Evolutionary conservation across 2,113 vertebrate genomes (phyloP), one percentile per base, ranked within the genome.

Genomic region (Psephotus haematonotus): DNA sequence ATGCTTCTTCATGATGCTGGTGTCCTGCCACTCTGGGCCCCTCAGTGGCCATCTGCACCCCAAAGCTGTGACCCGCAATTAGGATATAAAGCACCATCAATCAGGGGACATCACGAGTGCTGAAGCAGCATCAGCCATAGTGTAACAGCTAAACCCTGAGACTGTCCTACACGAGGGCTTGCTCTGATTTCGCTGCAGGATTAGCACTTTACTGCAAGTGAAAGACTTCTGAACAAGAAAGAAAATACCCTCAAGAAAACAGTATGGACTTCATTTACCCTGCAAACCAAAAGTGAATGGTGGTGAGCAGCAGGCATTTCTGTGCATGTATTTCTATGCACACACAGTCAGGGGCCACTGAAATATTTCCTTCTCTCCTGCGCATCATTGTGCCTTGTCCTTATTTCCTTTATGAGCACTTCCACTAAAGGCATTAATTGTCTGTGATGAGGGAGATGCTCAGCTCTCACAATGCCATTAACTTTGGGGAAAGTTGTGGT

Each of bases 11-110:
- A 12, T 28, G 86, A 89, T 92, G 86, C 95, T 67, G 84, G 78
- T 78, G 72, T 75, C 63, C 69, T 82, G 41, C 29, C 52, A 67
- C 82, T 39, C 76, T 13, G 16, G 91, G 72, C 83, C 17, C 35
- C 95, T 94, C 75, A 11, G 39, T 47, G 82, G 67, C 79, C 77
- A 28, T 82, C 91, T 85, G n/a, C 25, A 64, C 53, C 78, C 65
- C 16, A 1, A 91, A 92, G 86, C 74, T 78, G 49, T 67, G 72
- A 93, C 92, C 75, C 93, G 53, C 17, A 35, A 31, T 37, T 52
- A 81, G 90, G 91, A 93, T 62, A 76, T 47, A 95, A 97, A 90
- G 69, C 55, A 39, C 81, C 62, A 70, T 68, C 92, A 96, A 93
- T 59, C 33, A 69, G 19, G 60, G 82, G 68, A 67, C 24, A 74